Evolutionary conservation across 2,888 invertebrate genomes (phyloP), one percentile per base, ranked within the genome.

Genomic region (Eulithis testata): DNA sequence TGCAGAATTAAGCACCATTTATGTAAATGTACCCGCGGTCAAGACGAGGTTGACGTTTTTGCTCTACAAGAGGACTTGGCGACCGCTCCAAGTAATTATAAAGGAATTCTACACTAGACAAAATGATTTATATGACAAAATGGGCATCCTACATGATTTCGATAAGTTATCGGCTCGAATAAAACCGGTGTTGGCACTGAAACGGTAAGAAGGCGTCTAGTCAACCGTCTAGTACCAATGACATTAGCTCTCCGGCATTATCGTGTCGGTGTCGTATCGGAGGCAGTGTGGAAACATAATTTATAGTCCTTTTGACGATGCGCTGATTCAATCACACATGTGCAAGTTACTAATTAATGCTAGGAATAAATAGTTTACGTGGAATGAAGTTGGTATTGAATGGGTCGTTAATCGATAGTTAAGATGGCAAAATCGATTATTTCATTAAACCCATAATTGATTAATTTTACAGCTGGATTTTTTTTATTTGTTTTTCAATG

Each of bases 11-110:
- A 21, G 49, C 21, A 3, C 49, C 9, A 21, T 36, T 52, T 11
- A 65, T 57, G 60, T 63, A 31, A 53, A 58, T 54, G 21, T 47
- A 4, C 21, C 21, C 21, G 21, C 40, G 61, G 54, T 58, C 58
- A 53, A 50, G 57, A 40, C 21, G 21, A 1, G 21, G 21, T 12
- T 58, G 62, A 62, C 61, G 58, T 66, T 58, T 54, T 0, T 14
- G 54, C 11, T 53, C 54, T 44, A 62, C 43, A 62, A 66, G 61
- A 66, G 66, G 61, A 62, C 59, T 40, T 49, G 61, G 50, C 54
- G 37, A 61, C 8, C 53, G 49, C 40, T 65, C 49, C 47, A 47
- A 14, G 9, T 12, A 50, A 56, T 44, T 4, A 9, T 53, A 47
- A 27, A 21, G 40, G 11, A 27, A 37, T 45, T 44, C 11, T 31